Evolutionary conservation across 1,140 invertebrate genomes (phyloP).

Genomic region (Dendrolimus kikuchii): DNA sequence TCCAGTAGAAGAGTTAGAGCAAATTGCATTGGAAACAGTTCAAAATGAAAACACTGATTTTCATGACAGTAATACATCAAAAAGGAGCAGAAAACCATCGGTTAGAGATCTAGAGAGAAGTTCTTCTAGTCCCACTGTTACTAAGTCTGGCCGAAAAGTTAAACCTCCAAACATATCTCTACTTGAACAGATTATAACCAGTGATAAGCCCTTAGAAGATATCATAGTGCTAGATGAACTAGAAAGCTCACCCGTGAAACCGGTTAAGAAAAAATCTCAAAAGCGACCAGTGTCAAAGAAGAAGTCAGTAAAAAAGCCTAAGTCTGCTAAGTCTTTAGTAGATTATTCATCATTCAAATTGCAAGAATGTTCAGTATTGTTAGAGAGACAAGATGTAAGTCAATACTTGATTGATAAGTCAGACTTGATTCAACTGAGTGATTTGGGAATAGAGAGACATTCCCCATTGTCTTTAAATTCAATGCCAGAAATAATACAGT

Average conservation of each 20-base stretch:
- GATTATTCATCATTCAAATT: constrained; percentile 11
- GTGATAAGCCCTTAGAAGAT: constrained; percentile 56
- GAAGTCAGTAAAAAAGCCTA: constrained; percentile 19
- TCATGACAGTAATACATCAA: constrained; percentile 22
- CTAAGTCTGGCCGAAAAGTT: constrained; percentile 25
- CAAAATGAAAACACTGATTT: constrained; percentile 18
- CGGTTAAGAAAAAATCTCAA: constrained; percentile 24
- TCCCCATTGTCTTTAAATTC: not conserved
- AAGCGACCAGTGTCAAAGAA: constrained; percentile 25
- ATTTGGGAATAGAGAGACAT: not conserved
- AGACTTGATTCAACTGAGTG: not conserved
- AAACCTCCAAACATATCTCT: constrained; percentile 56
- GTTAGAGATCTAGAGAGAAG: constrained; percentile 18
- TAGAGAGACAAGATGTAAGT: constrained; percentile 34
- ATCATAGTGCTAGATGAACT: constrained; percentile 57
- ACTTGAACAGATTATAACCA: constrained; percentile 58
- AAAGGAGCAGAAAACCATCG: constrained; percentile 20
- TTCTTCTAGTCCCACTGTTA: constrained; percentile 24
- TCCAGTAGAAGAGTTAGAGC: constrained; percentile 54
- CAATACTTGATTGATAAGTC: constrained; percentile 21
- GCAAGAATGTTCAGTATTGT: constrained; percentile 49
- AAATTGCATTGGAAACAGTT: constrained; percentile 48
- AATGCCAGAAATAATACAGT: no score
- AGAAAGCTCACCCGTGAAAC: constrained; percentile 30
- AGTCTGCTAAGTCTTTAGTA: constrained; percentile 11